Percentiles rank a stretch among this genome's conserved stretches.
Conservation (phyloP, 1,140 invertebrate species). For the Zaprionus gabonicus region DNA sequence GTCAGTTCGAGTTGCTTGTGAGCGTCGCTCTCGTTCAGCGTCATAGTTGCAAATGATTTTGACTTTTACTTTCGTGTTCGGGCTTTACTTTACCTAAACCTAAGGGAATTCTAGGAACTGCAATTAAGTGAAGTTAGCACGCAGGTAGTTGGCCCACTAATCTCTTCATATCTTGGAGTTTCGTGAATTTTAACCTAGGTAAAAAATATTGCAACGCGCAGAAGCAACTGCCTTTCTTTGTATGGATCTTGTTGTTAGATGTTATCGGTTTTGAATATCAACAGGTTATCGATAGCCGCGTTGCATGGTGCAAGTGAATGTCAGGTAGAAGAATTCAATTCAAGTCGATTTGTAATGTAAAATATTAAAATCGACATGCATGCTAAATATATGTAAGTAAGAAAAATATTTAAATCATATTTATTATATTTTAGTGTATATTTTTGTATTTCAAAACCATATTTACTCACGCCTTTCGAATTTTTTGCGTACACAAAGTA, state of each 20-base stretch:
- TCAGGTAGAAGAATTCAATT: not conserved
- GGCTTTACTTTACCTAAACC: not conserved
- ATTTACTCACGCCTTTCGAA: not conserved
- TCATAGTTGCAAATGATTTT: conserved; percentile 52
- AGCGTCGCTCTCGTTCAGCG: conserved; percentile 69
- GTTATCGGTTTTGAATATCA: conserved; percentile 33
- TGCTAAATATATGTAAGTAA: not conserved
- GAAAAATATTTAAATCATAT: too few species aligned
- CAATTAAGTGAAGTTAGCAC: conserved; percentile 12
- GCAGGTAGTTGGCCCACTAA: conserved; percentile 24
- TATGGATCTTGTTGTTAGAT: conserved; percentile 18
- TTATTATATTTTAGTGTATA: not conserved
- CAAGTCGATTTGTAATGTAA: not conserved
- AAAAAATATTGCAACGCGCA: conserved; percentile 34
- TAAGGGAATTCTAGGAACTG: conserved; percentile 28
- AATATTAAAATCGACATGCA: too few species aligned
- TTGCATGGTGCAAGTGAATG: not conserved
- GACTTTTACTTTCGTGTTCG: not conserved
- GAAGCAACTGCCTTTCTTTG: conserved; percentile 45
- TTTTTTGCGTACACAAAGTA: not conserved
- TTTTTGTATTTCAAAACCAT: not conserved
- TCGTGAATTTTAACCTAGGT: conserved; percentile 8
- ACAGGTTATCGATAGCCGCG: conserved; percentile 28
- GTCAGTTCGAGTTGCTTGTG: conserved; percentile 94
- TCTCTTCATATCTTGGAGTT: conserved; percentile 6